Evolutionary conservation across 1,140 invertebrate species (phyloP), one percentile per base, ranked within the genome.

Genomic region (Ericerus pela): DNA sequence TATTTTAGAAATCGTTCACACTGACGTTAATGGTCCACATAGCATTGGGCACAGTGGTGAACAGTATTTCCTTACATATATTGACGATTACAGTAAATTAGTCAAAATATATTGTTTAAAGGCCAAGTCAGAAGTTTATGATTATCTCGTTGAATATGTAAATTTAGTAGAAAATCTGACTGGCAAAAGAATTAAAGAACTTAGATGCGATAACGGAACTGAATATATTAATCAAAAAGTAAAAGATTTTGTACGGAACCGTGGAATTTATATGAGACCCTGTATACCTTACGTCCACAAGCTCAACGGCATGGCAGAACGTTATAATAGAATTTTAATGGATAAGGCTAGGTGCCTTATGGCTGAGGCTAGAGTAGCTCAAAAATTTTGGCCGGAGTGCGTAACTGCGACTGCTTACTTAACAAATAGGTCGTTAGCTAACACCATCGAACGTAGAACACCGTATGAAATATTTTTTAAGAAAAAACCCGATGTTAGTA

Each of bases 41-140:
- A 33, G 24, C 27, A 36, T 53, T 14, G 47, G 61, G 11, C 31
- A 47, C 28, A 57, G 61, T 30, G 60, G 59, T 37, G 58, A 61
- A 55, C 60, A 54, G 14, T 68, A 65, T 43, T 62, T 62, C 47
- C 54, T 64, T 2, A 59, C 59, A 0, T 63, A 65, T 53, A 62
- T 66, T 12, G 65, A 67, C 41, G 63, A 68, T 51, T 68, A 54
- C 30, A 61, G 61, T 6, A 59, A 66, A 58, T 64, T 61, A 29
- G 59, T 55, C 8, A 54, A 31, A 65, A 33, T 41, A 54, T 22
- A 22, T 66, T 10, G 43, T 58, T 47, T 20, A 28, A 18, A 66
- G 65, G 57, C 47, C 41, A 27, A 61, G 63, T 58, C 61, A 62
- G 2, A n/a, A n/a, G n/a, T n/a, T n/a, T 51, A 51, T 36, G 29